These are phyloP conservation scores for Microplitis demolitor DNA, from an alignment of 1,140 invertebrate species.

Conservation along the genomic window DNA sequence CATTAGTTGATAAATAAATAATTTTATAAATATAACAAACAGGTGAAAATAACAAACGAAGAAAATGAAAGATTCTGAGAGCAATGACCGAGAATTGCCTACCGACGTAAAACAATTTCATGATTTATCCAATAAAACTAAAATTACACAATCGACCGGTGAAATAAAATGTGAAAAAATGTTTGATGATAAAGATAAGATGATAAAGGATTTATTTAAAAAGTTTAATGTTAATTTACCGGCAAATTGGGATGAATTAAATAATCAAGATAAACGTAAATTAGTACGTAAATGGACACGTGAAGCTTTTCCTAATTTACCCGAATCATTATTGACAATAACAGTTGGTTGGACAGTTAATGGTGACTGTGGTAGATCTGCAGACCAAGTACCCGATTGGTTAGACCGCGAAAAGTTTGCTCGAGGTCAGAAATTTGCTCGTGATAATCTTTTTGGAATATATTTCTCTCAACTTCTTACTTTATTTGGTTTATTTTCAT, in stretches of 20 bases:
- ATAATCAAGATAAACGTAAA: neutral
- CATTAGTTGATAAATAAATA: too few species aligned
- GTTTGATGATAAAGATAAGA: too few species aligned
- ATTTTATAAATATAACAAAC: too few species aligned
- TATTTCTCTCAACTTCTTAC: conserved; percentile 67
- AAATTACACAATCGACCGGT: too few species aligned
- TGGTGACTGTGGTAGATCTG: neutral
- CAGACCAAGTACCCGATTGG: conserved; percentile 41
- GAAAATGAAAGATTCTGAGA: too few species aligned
- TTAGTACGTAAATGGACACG: neutral
- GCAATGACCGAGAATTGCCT: too few species aligned
- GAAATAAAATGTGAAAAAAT: too few species aligned
- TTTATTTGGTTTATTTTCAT: conserved; percentile 66
- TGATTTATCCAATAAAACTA: too few species aligned
- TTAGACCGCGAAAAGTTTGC: conserved; percentile 51
- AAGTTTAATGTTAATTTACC: neutral
- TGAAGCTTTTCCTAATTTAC: neutral
- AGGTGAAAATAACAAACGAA: too few species aligned
- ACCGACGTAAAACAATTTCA: too few species aligned
- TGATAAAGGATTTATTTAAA: too few species aligned
- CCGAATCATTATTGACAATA: neutral
- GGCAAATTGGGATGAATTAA: neutral
- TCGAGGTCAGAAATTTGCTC: conserved; percentile 71
- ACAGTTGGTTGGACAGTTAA: neutral
- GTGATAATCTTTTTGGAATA: conserved; percentile 66